Conservation (phyloP, 2,888 invertebrate genomes). For the Nesidiocoris tenuis region DNA sequence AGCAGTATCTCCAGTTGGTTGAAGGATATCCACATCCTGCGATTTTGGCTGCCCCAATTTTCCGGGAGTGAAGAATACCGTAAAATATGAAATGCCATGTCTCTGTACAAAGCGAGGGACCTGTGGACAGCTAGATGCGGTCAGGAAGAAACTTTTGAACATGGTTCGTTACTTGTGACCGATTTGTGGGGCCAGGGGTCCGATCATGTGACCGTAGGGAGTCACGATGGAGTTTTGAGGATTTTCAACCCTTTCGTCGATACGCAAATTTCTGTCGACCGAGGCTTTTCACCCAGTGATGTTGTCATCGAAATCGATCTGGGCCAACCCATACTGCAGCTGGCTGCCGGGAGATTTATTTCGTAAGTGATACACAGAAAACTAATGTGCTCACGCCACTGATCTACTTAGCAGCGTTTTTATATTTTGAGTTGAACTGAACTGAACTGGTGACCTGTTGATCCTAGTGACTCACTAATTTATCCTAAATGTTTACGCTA, state of each 20-base stretch:
- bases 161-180: slow-evolving; percentile 56
- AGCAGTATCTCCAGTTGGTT: not conserved
- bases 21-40: not conserved
- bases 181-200: slow-evolving; percentile 54
- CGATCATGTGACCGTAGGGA: slow-evolving; percentile 74
- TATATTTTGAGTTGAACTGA: too few relatives aligned
- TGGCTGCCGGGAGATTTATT: slow-evolving; percentile 79
- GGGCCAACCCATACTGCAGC: slow-evolving; percentile 72
- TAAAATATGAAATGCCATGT: slow-evolving; percentile 64
- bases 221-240: slow-evolving; percentile 76
- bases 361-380: too few relatives aligned
- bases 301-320: slow-evolving; percentile 76
- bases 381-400: too few relatives aligned
- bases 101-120: slow-evolving; percentile 84
- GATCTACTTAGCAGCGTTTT: too few relatives aligned
- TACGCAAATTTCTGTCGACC: slow-evolving; percentile 50
- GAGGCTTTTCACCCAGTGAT: slow-evolving; percentile 61
- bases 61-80: too few relatives aligned
- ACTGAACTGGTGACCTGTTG: too few relatives aligned
- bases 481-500: too few relatives aligned
- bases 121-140: slow-evolving; percentile 82
- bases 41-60: not conserved
- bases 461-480: too few relatives aligned
- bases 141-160: slow-evolving; percentile 64
- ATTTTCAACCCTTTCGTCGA: slow-evolving; percentile 66